phyloP scores from a whole-genome alignment of 2,797 vertebrate genomes.

The Rousettus madagascariensis region DNA sequence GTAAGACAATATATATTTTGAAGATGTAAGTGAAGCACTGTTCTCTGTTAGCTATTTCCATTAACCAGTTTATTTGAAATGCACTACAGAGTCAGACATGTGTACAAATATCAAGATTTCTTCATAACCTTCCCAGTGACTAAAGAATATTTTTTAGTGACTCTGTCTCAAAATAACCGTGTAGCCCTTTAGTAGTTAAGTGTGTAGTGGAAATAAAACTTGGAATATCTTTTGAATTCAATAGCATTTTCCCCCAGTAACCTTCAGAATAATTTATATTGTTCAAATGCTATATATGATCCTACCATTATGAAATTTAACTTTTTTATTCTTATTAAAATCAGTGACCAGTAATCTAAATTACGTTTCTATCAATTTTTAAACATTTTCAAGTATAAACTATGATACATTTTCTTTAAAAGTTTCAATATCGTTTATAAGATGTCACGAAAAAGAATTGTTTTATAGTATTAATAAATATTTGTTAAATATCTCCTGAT shows the following conservation, averaged over 20 bases:
- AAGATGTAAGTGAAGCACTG: background rate
- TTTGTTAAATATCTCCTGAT: background rate
- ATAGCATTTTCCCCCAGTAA: background rate
- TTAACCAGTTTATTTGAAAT: conserved; percentile 17
- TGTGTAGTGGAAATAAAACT: background rate
- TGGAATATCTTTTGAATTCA: background rate
- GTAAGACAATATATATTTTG: background rate
- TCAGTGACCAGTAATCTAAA: background rate
- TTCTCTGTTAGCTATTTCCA: background rate
- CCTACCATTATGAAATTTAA: background rate
- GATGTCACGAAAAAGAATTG: background rate
- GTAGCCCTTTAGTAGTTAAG: background rate
- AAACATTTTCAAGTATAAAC: conserved; percentile 1
- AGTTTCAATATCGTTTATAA: background rate
- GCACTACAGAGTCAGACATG: background rate
- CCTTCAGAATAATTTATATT: background rate
- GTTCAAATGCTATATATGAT: background rate
- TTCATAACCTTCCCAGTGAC: background rate
- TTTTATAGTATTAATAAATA: background rate
- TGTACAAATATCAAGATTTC: background rate
- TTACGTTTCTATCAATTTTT: background rate
- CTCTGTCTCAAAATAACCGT: background rate
- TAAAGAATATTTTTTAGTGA: conserved; percentile 32
- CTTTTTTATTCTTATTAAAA: background rate
- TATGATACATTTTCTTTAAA: background rate